Evolutionary conservation across 2,797 vertebrate species (phyloP), one percentile per base, ranked within the genome.

Genomic region (Dromococcyx pavoninus): DNA sequence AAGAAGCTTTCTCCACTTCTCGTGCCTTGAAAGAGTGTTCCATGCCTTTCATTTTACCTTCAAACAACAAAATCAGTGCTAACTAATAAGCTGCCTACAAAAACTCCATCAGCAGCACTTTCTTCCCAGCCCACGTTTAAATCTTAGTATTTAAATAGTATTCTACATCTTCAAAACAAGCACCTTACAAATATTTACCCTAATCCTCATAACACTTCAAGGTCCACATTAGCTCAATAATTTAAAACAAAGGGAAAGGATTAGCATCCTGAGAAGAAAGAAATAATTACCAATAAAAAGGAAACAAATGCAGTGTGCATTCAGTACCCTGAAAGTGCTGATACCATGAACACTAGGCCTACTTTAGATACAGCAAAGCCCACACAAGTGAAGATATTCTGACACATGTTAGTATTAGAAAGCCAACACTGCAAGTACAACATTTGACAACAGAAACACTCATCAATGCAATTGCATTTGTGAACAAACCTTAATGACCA

Each of bases 101-200:
- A 89, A 87, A 89, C 54, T 91, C 74, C 25, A 50, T 37, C 72
- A 86, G 50, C 50, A 93, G 22, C 24, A 27, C 33, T 77, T 88
- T 62, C 32, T 79, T 92, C 78, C 44, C 75, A 89, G 23, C 11
- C 64, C 35, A 17, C 44, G 48, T 39, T 83, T 93, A 71, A 88
- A 53, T 28, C 62, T 66, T 51, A 41, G 30, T 43, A 60, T 48
- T 88, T 86, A 43, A 30, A 61, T 12, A 71, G 13, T 21, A 65
- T n/a, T 75, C 54, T 41, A 43, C 25, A 48, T 28, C 75, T 78
- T 91, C 85, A 92, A 92, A 93, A 65, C 23, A 56, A 89, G 3
- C 11, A 30, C 13, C 16, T 7, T 23, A 66, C 58, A 88, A 80
- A 60, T 33, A 60, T 27, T 93, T 80, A n/a, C 85, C 44, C 9